Evolutionary conservation across 2,113 vertebrate species (phyloP).

Genomic region (Cardinalis cardinalis): DNA sequence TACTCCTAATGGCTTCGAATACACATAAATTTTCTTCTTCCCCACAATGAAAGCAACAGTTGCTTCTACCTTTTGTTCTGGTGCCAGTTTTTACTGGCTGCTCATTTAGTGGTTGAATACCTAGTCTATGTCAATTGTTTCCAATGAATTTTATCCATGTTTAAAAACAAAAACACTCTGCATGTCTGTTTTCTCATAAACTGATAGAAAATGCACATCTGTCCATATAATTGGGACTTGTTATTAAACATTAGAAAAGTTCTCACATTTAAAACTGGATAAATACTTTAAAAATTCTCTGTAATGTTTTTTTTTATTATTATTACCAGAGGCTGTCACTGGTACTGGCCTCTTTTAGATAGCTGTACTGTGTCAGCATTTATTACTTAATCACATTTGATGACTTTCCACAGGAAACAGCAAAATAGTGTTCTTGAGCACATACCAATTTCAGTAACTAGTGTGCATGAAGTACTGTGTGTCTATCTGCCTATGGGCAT

Average conservation of each 20-base stretch:
- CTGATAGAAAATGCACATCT: neutral
- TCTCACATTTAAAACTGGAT: neutral
- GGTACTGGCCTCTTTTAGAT: neutral
- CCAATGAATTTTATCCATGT: neutral
- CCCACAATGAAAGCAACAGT: neutral
- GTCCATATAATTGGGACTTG: neutral
- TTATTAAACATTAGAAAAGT: neutral
- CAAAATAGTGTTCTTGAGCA: neutral
- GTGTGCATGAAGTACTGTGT: neutral
- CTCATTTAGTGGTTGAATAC: neutral
- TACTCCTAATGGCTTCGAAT: neutral
- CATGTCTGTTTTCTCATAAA: neutral
- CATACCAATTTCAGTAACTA: neutral
- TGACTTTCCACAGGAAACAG: neutral
- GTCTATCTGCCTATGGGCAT: too few species aligned
- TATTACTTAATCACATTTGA: neutral
- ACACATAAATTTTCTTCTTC: neutral
- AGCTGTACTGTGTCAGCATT: conserved; percentile 11
- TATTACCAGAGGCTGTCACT: neutral
- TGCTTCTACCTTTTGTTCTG: neutral
- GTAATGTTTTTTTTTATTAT: conserved; percentile 12
- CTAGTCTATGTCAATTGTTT: neutral
- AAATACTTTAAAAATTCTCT: neutral
- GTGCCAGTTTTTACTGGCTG: neutral
- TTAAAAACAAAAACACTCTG: neutral